Percentiles rank a stretch among this genome's conserved stretches.
phyloP scores from a whole-genome alignment of 92 coral and sea anemone genomes.

The Phenganax subtilis region DNA sequence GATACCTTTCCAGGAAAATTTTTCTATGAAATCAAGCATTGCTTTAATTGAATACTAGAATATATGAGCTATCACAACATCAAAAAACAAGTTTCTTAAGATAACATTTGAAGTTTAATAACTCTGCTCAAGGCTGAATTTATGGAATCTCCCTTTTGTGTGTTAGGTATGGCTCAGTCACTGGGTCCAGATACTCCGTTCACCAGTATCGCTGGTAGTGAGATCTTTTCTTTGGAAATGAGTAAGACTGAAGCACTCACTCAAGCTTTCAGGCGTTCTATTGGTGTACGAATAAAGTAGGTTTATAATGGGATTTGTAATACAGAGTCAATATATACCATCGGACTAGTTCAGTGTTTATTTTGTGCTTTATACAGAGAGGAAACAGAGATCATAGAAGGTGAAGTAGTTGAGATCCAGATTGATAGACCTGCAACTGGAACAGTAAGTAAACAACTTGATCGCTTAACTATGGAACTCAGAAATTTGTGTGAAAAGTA shows the following conservation, averaged over 20 bases:
- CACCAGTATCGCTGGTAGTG: conserved; percentile 95
- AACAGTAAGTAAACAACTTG: conserved; percentile 53
- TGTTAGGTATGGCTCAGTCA: conserved; percentile 96
- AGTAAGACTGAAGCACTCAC: conserved; percentile 96
- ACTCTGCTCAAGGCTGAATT: not conserved
- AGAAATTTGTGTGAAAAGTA: not conserved
- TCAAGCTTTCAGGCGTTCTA: conserved; percentile 89
- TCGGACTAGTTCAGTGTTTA: not conserved
- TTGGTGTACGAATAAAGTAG: conserved; percentile 94
- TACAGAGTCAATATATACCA: too few relatives aligned
- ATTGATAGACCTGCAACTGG: conserved; percentile 99
- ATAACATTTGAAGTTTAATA: too few relatives aligned
- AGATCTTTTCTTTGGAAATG: conserved; percentile 95
- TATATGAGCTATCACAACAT: too few relatives aligned
- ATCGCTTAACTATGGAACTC: not conserved
- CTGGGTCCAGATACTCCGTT: conserved; percentile 98
- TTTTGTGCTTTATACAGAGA: conserved; percentile 51
- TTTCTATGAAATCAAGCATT: too few relatives aligned
- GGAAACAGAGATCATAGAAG: conserved; percentile 97
- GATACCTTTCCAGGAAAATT: too few relatives aligned
- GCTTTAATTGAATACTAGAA: too few relatives aligned
- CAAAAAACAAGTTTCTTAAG: too few relatives aligned
- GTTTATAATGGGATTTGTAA: conserved; percentile 12
- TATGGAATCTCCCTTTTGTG: not conserved
- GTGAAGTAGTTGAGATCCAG: conserved; percentile 98